Base-by-base conservation (phyloP, 2,888 invertebrate species). In the Papilio gigon region DNA sequence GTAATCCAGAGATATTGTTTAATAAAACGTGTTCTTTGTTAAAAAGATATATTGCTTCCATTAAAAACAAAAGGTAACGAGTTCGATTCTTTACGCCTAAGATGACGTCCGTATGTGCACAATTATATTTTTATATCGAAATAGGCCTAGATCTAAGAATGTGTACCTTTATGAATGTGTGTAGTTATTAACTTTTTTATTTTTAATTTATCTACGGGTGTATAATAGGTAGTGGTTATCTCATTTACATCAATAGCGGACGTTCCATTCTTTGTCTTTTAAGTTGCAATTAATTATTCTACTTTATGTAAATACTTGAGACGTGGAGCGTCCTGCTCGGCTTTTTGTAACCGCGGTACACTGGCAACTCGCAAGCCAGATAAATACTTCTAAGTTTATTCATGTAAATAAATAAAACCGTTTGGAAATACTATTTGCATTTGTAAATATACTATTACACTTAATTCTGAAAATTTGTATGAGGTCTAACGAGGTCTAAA, bases 261-360 rank as follows among this genome's bases (percentile, higher is more conserved):
- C 78, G 78, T 80, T 80, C 80, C 81, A 82, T 84, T 86, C 88
- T 88, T 89, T 89, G 88, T 88, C 84, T 87, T 86, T 88, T 80
- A 87, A 88, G 83, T 89, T 87, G 84, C 86, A 86, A 89, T 89
- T 90, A 90, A 90, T 88, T 91, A 90, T 89, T 89, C 90, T 76
- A 83, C 79, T 89, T 89, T 90, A 90, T 91, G 89, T 84, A 86
- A 90, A 91, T 88, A 84, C 78, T 74, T 74, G 79, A 76, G 79
- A 80, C 80, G 85, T 83, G 83, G 81, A 79, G 82, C 80, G 82
- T 77, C 78, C 74, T 50, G 50, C 74, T 75, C 72, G 81, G 75
- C 82, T 84, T 88, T 85, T 85, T 85, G 84, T 77, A 70, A 58
- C 20, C 30, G 64, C 37, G 56, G 60, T 53, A 74, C 27, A 70